phyloP scores from a whole-genome alignment of 1,140 invertebrate species.

The Hirudo medicinalis region DNA sequence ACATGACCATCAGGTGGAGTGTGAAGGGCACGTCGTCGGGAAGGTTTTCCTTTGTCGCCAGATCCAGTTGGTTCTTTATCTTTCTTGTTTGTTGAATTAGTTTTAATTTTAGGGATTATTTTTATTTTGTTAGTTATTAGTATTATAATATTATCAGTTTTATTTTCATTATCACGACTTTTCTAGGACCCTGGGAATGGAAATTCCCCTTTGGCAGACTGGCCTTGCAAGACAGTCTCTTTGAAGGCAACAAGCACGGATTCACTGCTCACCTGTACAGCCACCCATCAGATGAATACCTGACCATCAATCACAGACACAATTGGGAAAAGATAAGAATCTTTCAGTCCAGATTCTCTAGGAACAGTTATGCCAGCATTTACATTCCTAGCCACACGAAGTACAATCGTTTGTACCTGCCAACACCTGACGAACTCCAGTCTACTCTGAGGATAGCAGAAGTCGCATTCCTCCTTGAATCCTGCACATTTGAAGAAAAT shows the following conservation, averaged over 20 bases:
- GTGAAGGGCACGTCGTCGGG: slow-evolving; percentile 32
- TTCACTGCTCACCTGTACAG: slow-evolving; percentile 77
- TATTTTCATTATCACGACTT: neutral
- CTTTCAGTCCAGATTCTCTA: slow-evolving; percentile 23
- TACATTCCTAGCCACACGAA: slow-evolving; percentile 38
- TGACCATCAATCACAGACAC: slow-evolving; percentile 35
- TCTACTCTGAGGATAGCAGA: slow-evolving; percentile 38
- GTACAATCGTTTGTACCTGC: slow-evolving; percentile 35
- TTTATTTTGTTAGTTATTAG: too few species aligned
- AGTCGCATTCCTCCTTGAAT: slow-evolving; percentile 33
- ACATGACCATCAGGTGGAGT: slow-evolving; percentile 30
- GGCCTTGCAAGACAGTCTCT: slow-evolving; percentile 37
- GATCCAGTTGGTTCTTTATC: slow-evolving; percentile 29
- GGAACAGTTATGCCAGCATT: slow-evolving; percentile 32
- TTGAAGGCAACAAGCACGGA: slow-evolving; percentile 66
- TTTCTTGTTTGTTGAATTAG: too few species aligned
- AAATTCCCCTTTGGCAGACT: slow-evolving; percentile 27
- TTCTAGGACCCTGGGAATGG: slow-evolving; percentile 21
- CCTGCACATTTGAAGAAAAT: slow-evolving; percentile 31
- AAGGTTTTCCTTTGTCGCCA: slow-evolving; percentile 34
- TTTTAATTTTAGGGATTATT: too few species aligned
- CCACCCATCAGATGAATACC: slow-evolving; percentile 37
- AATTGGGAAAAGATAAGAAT: slow-evolving; percentile 30
- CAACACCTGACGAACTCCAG: slow-evolving; percentile 38
- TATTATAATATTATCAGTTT: neutral